These are phyloP conservation scores for Eriosoma lanigerum DNA, from an alignment of 1,140 invertebrate species.

Conservation along the genomic window DNA sequence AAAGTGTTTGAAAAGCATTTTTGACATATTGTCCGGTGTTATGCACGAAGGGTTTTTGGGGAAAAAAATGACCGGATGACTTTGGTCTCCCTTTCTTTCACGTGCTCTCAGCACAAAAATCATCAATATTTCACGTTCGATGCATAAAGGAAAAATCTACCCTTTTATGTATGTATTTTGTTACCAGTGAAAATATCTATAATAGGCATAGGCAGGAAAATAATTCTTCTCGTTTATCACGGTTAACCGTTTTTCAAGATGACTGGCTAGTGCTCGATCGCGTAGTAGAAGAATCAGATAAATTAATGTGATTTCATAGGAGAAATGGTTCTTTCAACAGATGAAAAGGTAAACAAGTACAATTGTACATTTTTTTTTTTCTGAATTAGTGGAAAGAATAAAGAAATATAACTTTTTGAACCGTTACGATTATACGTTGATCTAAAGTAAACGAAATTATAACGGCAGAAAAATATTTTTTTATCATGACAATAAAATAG, in stretches of 20 bases:
- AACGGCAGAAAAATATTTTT: too few relatives aligned
- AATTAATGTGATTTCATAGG: constrained; percentile 28
- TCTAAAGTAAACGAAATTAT: not conserved
- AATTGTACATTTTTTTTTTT: not conserved
- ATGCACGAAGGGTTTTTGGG: not conserved
- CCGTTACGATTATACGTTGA: not conserved
- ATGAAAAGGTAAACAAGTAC: not conserved
- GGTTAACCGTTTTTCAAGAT: constrained; percentile 22
- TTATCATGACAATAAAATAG: too few relatives aligned
- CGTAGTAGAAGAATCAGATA: not conserved
- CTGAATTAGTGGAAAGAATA: not conserved
- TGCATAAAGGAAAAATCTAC: not conserved
- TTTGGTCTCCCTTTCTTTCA: constrained; percentile 13
- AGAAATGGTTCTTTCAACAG: not conserved
- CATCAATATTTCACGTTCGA: constrained; percentile 29
- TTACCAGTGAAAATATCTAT: not conserved
- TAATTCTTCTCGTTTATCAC: constrained; percentile 18
- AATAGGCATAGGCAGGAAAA: not conserved
- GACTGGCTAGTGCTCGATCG: not conserved
- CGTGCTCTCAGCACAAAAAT: not conserved
- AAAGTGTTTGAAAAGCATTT: constrained; percentile 15
- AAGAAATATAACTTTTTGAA: not conserved
- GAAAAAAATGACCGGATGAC: not conserved
- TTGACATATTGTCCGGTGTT: constrained; percentile 20
- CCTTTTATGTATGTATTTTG: constrained; percentile 31